These are phyloP conservation scores for Nannoperca australis DNA, from an alignment of 2,797 vertebrate genomes.

Conservation along the genomic window DNA sequence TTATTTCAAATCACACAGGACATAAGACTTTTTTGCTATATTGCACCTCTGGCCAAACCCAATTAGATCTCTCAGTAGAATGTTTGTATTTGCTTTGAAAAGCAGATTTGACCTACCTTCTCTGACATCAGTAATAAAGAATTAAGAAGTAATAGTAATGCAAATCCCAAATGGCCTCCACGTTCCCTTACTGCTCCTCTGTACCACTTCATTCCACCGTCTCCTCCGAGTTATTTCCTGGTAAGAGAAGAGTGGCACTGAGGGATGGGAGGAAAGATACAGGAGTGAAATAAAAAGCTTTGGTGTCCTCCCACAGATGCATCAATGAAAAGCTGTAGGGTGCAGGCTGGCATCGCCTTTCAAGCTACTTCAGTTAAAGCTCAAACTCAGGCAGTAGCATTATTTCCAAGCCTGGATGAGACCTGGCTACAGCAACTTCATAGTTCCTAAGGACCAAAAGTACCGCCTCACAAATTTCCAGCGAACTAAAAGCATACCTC, in stretches of 20 bases:
- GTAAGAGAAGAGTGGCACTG: constrained; percentile 10
- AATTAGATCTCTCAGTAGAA: not conserved
- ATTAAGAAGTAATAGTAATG: constrained; percentile 26
- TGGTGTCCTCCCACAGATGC: constrained; percentile 33
- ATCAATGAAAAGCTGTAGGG: constrained; percentile 31
- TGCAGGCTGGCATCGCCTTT: constrained; percentile 35
- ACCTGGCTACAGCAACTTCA: constrained; percentile 29
- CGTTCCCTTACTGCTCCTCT: not conserved
- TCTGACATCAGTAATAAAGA: constrained; percentile 14
- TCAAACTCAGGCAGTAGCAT: constrained; percentile 20
- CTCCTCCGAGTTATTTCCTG: constrained; percentile 35
- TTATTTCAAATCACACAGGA: not conserved
- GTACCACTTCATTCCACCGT: constrained; percentile 24
- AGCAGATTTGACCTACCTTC: not conserved
- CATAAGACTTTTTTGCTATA: not conserved
- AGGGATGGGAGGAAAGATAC: constrained; percentile 13
- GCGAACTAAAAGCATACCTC: constrained; percentile 44
- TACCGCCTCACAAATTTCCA: constrained; percentile 13
- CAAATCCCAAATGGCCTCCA: constrained; percentile 26
- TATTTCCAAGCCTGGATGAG: constrained; percentile 25
- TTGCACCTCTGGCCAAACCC: not conserved
- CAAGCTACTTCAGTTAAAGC: constrained; percentile 40
- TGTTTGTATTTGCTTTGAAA: constrained; percentile 13
- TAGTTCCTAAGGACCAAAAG: constrained; percentile 30
- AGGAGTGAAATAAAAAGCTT: constrained; percentile 4